Conservation (phyloP, 2,113 vertebrate species). For the Cygnus atratus region DNA sequence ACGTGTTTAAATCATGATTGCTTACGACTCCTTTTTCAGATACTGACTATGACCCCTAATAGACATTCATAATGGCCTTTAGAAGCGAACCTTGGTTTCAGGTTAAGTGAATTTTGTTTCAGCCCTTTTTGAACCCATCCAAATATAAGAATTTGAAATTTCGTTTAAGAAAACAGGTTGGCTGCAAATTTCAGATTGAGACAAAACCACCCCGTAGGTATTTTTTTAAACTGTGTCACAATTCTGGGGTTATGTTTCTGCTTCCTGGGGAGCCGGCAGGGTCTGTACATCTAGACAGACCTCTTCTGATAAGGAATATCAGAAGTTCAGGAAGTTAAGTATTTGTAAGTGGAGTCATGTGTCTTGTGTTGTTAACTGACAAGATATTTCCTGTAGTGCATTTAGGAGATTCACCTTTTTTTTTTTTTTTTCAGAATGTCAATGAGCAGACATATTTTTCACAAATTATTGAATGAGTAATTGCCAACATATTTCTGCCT, state of each 20-base stretch:
- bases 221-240: background rate
- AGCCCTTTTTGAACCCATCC: background rate
- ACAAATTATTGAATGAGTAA: slow-evolving; percentile 36
- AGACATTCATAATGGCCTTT: background rate
- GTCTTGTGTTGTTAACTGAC: background rate
- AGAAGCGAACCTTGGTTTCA: background rate
- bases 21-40: background rate
- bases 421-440: background rate
- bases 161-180: background rate
- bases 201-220: background rate
- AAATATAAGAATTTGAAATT: background rate
- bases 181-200: background rate
- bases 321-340: background rate
- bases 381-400: background rate
- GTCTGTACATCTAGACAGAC: background rate
- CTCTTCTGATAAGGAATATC: background rate
- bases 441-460: slow-evolving; percentile 18
- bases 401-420: background rate
- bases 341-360: background rate
- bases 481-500: background rate
- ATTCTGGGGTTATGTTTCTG: background rate
- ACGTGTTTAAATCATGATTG: background rate
- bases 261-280: background rate
- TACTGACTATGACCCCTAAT: background rate
- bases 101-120: background rate